A percentile compares a stretch with the other conserved stretches of the same genome.
phyloP scores from a whole-genome alignment of 2,888 invertebrate genomes.

The Heliconius charithonia region DNA sequence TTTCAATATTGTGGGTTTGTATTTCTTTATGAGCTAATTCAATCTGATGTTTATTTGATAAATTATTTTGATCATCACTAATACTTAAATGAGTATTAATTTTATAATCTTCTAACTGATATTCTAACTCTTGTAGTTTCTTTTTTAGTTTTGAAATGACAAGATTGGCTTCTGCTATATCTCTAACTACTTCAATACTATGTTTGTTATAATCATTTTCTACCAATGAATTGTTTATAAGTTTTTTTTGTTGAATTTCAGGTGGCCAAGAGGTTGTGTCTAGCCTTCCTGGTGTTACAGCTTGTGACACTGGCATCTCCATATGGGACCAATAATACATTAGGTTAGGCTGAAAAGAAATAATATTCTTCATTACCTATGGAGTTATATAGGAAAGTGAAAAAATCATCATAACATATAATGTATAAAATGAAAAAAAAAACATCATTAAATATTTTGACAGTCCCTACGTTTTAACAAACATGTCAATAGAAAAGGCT shows the following conservation, averaged over 20 bases:
- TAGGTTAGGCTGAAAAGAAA: conserved; percentile 88
- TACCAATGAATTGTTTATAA: conserved; percentile 53
- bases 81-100: conserved; percentile 67
- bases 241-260: conserved; percentile 58
- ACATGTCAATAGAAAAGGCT: no score
- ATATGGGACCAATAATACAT: conserved; percentile 97
- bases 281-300: conserved; percentile 89
- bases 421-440: not conserved
- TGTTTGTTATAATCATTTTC: conserved; percentile 66
- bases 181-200: conserved; percentile 72
- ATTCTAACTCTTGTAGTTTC: conserved; percentile 71
- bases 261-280: conserved; percentile 90
- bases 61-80: conserved; percentile 64
- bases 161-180: conserved; percentile 70
- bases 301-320: conserved; percentile 86
- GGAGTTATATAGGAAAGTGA: no score
- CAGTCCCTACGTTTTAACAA: no score
- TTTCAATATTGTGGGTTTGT: conserved; percentile 63
- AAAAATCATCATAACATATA: no score
- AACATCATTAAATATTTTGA: no score
- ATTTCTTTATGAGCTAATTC: conserved; percentile 66
- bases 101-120: conserved; percentile 72
- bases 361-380: not conserved
- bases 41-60: conserved; percentile 58
- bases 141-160: conserved; percentile 69